Percentiles rank a stretch among this genome's conserved stretches.
phyloP scores from a whole-genome alignment of 2,888 invertebrate genomes.

The Drosophila tanythrix region DNA sequence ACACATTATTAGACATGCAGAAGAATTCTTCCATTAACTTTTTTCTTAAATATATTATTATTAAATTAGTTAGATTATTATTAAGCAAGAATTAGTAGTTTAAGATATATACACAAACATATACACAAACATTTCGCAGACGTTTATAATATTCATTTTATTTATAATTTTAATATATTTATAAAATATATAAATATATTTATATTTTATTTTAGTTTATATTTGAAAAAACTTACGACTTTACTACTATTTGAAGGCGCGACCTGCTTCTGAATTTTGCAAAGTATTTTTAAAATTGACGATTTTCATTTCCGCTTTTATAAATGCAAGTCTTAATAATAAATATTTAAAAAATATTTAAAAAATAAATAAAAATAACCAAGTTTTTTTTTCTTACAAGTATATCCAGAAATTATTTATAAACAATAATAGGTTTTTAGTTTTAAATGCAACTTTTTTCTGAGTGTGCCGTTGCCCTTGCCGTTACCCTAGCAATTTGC shows the following conservation, averaged over 20 bases:
- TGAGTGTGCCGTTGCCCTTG: neutral
- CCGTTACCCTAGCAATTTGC: slow-evolving; percentile 27
- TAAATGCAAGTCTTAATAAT: neutral
- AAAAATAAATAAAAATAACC: neutral
- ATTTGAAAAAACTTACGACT: neutral
- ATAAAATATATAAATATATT: too few relatives aligned
- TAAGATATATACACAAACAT: too few relatives aligned
- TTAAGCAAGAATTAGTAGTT: neutral
- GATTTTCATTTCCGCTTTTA: neutral
- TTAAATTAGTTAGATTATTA: neutral
- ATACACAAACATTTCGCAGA: too few relatives aligned
- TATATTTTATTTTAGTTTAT: too few relatives aligned
- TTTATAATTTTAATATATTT: too few relatives aligned
- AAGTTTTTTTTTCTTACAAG: neutral
- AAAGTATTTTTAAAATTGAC: neutral
- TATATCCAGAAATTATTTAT: neutral
- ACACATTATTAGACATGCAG: neutral
- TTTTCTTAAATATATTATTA: neutral
- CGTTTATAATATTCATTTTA: too few relatives aligned
- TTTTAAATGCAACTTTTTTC: too few relatives aligned
- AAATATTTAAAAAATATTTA: neutral
- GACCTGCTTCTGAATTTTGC: neutral
- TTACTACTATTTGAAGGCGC: neutral
- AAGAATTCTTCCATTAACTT: neutral
- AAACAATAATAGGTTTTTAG: too few relatives aligned